Base-by-base conservation (phyloP, 2,797 vertebrate species). In the Scarus forsteni region DNA sequence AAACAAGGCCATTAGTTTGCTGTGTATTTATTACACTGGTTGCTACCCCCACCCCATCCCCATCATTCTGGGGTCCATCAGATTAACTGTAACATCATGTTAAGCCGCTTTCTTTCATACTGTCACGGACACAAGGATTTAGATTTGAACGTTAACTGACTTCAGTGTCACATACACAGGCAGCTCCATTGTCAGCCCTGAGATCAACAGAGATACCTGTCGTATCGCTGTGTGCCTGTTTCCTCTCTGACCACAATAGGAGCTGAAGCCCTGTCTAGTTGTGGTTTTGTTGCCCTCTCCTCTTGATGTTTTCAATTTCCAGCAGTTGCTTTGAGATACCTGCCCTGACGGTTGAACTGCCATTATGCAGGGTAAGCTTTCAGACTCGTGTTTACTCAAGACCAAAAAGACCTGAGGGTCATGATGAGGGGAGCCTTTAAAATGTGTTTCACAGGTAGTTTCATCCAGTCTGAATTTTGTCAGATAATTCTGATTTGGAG, bases 181-280 rank as follows among this genome's bases (percentile, higher is more conserved):
- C 86, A 83, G 84, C 74, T 86, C 72, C 50, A 19, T 75, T 75
- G 80, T 86, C 68, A 76, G 54, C 18, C 43, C 46, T 34, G 66
- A 81, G 71, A 93, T 92, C 79, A 89, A 77, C 83, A 77, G 70
- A 81, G 91, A 93, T 92, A 92, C 88, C 91, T 92, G 93, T 93
- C 91, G 59, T 77, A 77, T 91, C 76, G 45, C 81, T 71, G 14
- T 63, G 86, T 67, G 56, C 84, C 27, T 3, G 63, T 87, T 86
- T 69, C 59, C 49, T n/a, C 4, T 60, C 68, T 76, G 75, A 76
- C 77, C 81, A 45, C 84, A 81, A 94, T 93, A 70, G 79, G 86
- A 93, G 84, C 60, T 77, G 93, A 94, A 87, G 81, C 60, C 70
- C 75, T 91, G 90, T 90, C 90, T 83, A 63, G 63, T 86, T 60